Evolutionary conservation across 2,113 vertebrate species (phyloP).

Genomic region (Rhinogobius similis): DNA sequence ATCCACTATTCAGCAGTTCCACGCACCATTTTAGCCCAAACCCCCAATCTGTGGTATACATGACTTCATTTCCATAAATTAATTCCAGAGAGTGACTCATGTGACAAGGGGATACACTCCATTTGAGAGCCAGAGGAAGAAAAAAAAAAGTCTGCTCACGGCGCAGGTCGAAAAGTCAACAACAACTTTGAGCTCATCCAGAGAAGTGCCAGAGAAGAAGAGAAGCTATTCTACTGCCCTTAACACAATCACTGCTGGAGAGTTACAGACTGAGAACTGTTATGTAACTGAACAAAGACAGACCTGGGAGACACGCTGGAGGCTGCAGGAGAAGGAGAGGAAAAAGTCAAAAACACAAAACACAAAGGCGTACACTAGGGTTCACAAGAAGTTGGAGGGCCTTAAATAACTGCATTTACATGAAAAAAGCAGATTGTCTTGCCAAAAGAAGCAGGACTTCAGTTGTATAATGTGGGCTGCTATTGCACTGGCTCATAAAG

Average conservation of each 20-base stretch:
- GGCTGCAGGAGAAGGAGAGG: slow-evolving; percentile 32
- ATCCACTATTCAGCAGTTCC: slow-evolving; percentile 31
- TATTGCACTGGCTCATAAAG: background rate
- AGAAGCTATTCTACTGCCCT: slow-evolving; percentile 47
- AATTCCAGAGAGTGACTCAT: slow-evolving; percentile 45
- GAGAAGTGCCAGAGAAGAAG: slow-evolving; percentile 47
- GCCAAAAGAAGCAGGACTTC: background rate
- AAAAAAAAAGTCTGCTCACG: slow-evolving; percentile 12
- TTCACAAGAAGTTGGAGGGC: slow-evolving; percentile 34
- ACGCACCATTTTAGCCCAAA: slow-evolving; percentile 27
- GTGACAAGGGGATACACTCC: slow-evolving; percentile 32
- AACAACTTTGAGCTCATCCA: slow-evolving; percentile 52
- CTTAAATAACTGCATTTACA: slow-evolving; percentile 29
- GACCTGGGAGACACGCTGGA: slow-evolving; percentile 46
- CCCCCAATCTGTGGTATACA: slow-evolving; percentile 18
- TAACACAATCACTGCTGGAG: slow-evolving; percentile 28
- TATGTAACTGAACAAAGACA: slow-evolving; percentile 60
- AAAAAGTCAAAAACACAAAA: slow-evolving; percentile 39
- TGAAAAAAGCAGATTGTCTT: background rate
- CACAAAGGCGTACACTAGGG: background rate
- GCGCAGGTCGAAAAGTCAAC: slow-evolving; percentile 56
- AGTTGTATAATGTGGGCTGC: slow-evolving; percentile 15
- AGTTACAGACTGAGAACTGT: slow-evolving; percentile 58
- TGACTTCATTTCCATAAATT: slow-evolving; percentile 55
- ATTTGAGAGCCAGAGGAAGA: slow-evolving; percentile 14